Conservation (phyloP, 2,113 vertebrate species). For the Gopherus flavomarginatus region DNA sequence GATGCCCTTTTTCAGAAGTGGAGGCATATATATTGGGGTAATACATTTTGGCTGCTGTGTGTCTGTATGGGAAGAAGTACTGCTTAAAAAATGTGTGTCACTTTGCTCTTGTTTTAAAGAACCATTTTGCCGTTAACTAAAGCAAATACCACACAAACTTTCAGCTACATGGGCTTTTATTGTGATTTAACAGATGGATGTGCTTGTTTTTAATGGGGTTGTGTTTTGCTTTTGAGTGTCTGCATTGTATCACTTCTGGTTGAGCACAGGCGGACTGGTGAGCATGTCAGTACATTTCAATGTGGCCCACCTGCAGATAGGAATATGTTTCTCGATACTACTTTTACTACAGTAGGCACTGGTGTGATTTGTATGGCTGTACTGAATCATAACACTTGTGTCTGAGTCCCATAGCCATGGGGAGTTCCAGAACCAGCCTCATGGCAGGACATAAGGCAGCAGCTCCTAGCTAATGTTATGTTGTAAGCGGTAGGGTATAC, state of each 20-base stretch:
- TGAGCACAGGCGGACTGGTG: background rate
- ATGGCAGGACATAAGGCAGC: background rate
- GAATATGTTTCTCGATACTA: background rate
- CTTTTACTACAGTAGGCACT: background rate
- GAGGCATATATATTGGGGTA: background rate
- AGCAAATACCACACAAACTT: constrained; percentile 16
- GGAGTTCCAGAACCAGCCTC: background rate
- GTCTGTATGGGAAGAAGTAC: background rate
- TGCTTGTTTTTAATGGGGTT: constrained; percentile 42
- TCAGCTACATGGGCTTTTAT: background rate
- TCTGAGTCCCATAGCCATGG: background rate
- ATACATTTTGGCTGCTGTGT: constrained; percentile 1
- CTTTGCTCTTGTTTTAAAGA: background rate
- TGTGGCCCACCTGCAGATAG: background rate
- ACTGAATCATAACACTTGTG: background rate
- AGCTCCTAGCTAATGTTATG: background rate
- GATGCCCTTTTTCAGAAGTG: background rate
- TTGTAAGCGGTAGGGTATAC: accelerated
- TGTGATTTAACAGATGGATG: constrained; percentile 43
- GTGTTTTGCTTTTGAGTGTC: constrained; percentile 35
- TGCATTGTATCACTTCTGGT: background rate
- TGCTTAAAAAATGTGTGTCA: background rate
- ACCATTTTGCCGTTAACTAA: constrained; percentile 18
- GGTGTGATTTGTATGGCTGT: background rate
- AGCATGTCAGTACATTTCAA: background rate